Base-by-base conservation (phyloP, 92 coral and sea anemone species). In the Chrysogorgia sp. region DNA sequence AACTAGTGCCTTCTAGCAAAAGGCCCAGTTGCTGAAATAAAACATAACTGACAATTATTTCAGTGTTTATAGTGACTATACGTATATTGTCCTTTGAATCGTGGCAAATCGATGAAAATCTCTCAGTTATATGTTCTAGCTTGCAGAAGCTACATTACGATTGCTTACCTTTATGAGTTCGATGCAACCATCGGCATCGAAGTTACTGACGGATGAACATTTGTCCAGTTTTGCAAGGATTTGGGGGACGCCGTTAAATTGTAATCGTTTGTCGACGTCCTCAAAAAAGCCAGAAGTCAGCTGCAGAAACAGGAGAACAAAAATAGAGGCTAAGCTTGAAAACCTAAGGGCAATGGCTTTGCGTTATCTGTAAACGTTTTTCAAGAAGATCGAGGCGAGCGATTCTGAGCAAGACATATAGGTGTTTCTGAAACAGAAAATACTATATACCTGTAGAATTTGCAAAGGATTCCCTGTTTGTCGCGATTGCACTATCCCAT, bases 231-330 rank as follows among this genome's bases (percentile, higher is more conserved):
- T 80, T 34, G 80, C 69, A 8, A 96, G 83, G n/a, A 90, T 71
- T 24, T 56, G 62, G 24, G 99, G 97, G 34, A 96, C 87, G 48
- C 82, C 92, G 64, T 87, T 85, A 67, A 88, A 80, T 5, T 80
- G 85, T 65, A 96, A 79, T 24, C 97, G 91, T 14, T 85, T 87
- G 87, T 96, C 99, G 22, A 90, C 90, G 3, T 59, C 66, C 72
- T 85, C 85, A 28, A 96, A 74, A 79, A 96, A 96, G 29, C 70
- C 87, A 55, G 76, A 67, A 7, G 97, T 90, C 52, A 91, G 71
- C 99, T 96, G 59, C n/a, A n/a, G n/a, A n/a, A n/a, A n/a, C n/a
- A n/a, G n/a, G n/a, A n/a, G n/a, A n/a, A n/a, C n/a, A n/a, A n/a
- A n/a, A n/a, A n/a, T n/a, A n/a, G n/a, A n/a, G n/a, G n/a, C n/a